Percentiles rank a stretch among this genome's conserved stretches.
Conservation (phyloP, 2,888 invertebrate species). For the Tetragonisca angustula region DNA sequence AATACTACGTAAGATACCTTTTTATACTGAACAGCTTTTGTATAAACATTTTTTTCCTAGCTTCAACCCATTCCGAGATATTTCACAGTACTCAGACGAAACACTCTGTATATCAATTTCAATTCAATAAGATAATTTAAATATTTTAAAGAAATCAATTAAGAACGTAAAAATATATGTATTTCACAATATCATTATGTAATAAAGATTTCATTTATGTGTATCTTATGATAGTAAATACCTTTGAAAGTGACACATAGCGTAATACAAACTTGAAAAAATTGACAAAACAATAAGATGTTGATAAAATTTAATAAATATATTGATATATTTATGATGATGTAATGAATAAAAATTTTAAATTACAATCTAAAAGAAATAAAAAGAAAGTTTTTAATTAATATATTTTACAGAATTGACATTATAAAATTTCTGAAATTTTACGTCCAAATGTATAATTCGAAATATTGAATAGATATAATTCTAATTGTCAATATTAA, state of each 20-base stretch:
- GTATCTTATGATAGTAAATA: slow-evolving; percentile 23
- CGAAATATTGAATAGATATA: slow-evolving; percentile 37
- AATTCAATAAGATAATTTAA: slow-evolving; percentile 5
- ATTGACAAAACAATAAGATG: slow-evolving; percentile 49
- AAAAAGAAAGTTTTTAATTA: slow-evolving; percentile 24
- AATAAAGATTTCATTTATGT: slow-evolving; percentile 16
- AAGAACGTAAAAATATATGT: slow-evolving; percentile 6
- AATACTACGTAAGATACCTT: too few species aligned
- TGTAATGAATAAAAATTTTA: not conserved
- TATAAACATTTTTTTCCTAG: too few species aligned
- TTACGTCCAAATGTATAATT: slow-evolving; percentile 14
- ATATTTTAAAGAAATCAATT: not conserved
- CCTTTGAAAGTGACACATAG: slow-evolving; percentile 23
- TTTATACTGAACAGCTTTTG: too few species aligned
- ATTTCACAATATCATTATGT: slow-evolving; percentile 1
- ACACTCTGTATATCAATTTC: not conserved
- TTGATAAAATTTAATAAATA: slow-evolving; percentile 6
- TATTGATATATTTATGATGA: not conserved
- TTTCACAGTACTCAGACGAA: too few species aligned
- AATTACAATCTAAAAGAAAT: slow-evolving; percentile 6
- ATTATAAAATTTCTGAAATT: slow-evolving; percentile 7
- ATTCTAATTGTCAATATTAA: slow-evolving; percentile 16
- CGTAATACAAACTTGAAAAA: slow-evolving; percentile 25
- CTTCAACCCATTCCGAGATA: too few species aligned
- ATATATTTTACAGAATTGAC: slow-evolving; percentile 16